These are phyloP conservation scores for Isotomurus palustris DNA, from an alignment of 2,888 invertebrate genomes.

Conservation along the genomic window DNA sequence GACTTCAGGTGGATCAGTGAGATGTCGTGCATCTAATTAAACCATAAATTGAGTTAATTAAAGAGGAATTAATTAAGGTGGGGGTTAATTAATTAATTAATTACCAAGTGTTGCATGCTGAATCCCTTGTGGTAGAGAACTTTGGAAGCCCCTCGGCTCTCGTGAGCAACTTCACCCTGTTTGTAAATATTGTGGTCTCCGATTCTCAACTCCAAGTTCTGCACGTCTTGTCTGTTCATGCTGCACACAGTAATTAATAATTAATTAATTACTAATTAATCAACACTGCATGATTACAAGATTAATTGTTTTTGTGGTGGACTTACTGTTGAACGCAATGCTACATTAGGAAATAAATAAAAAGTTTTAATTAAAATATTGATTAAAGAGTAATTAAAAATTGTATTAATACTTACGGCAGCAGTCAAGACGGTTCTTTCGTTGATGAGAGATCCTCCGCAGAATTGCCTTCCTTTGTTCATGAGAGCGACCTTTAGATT, in stretches of 20 bases:
- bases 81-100: background rate
- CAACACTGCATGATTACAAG: no score
- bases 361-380: background rate
- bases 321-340: conserved; percentile 47
- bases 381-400: background rate
- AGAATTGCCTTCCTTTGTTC: conserved; percentile 77
- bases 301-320: background rate
- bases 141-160: conserved; percentile 50
- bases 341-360: conserved; percentile 19
- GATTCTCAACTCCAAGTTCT: conserved; percentile 22
- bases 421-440: conserved; percentile 22
- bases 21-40: conserved; percentile 50
- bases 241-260: conserved; percentile 17
- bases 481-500: conserved; percentile 64
- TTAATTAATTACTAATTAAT: no score
- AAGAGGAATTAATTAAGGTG: background rate
- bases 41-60: background rate
- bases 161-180: conserved; percentile 16
- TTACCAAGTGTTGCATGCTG: conserved; percentile 46
- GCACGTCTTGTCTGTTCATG: conserved; percentile 28
- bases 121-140: conserved; percentile 41
- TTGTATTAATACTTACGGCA: conserved; percentile 7
- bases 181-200: conserved; percentile 33
- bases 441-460: conserved; percentile 52
- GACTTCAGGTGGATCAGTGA: conserved; percentile 62